A percentile compares a stretch with the other conserved stretches of the same genome.
Conservation (phyloP, 1,140 invertebrate species). For the Neodiprion lecontei region DNA sequence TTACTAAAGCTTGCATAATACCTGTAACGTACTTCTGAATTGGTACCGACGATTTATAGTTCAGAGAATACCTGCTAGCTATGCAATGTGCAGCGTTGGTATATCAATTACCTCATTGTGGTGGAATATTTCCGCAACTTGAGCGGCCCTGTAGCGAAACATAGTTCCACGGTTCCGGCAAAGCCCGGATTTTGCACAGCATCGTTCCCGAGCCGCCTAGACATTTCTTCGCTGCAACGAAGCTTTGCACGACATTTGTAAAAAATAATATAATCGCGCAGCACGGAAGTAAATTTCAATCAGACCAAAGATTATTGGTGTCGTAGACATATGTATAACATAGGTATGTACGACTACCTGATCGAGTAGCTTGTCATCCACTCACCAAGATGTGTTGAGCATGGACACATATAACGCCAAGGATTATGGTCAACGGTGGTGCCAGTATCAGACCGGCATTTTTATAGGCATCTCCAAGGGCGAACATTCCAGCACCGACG, state of each 20-base stretch:
- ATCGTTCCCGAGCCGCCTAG: constrained; percentile 58
- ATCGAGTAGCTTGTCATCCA: constrained; percentile 25
- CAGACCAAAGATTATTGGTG: not conserved
- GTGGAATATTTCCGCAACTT: constrained; percentile 66
- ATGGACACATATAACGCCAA: constrained; percentile 76
- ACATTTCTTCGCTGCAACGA: constrained; percentile 72
- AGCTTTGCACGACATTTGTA: constrained; percentile 60
- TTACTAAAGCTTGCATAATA: too few species aligned
- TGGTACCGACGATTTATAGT: too few species aligned
- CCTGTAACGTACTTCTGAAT: too few species aligned
- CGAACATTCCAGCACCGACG: constrained; percentile 77
- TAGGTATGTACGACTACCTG: not conserved
- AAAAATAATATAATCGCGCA: not conserved
- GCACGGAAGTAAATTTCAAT: not conserved
- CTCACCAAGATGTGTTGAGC: constrained; percentile 76
- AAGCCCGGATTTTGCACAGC: constrained; percentile 69
- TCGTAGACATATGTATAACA: not conserved
- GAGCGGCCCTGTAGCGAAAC: constrained; percentile 76
- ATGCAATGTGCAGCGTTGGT: too few species aligned
- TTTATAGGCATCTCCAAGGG: constrained; percentile 79
- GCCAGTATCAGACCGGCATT: constrained; percentile 75
- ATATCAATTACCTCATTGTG: constrained; percentile 60
- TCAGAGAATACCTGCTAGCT: too few species aligned
- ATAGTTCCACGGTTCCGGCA: constrained; percentile 78
- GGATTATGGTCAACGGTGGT: constrained; percentile 68